These are phyloP conservation scores for Mythimna loreyi DNA, from an alignment of 2,888 invertebrate species.

Conservation along the genomic window DNA sequence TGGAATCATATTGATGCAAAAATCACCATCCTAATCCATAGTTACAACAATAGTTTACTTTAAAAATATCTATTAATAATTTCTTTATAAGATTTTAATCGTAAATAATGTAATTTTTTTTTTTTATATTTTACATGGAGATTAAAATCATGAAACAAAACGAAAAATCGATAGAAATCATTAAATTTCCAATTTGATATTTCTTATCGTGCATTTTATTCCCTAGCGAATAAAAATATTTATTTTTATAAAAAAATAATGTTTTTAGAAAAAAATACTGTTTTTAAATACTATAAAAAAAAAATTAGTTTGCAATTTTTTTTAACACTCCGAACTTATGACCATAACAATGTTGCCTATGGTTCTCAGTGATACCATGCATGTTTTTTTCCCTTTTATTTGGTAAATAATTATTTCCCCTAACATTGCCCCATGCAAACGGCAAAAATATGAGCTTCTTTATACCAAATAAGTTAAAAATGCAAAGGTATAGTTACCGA, in stretches of 20 bases:
- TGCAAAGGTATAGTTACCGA: too few species aligned
- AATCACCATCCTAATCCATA: neutral
- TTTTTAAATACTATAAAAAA: neutral
- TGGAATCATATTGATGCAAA: too few species aligned
- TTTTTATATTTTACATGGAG: too few species aligned
- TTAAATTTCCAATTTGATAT: neutral
- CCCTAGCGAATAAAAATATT: accelerated
- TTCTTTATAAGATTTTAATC: neutral
- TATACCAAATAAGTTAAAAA: too few species aligned
- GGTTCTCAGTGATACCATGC: conserved; percentile 38
- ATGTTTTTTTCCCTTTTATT: conserved; percentile 5
- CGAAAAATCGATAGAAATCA: conserved; percentile 36
- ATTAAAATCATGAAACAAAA: conserved; percentile 8
- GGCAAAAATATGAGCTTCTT: too few species aligned
- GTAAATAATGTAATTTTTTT: neutral
- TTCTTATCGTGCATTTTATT: neutral
- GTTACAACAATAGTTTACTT: neutral
- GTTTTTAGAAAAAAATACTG: neutral
- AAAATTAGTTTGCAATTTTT: conserved; percentile 1
- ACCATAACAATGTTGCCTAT: conserved; percentile 46
- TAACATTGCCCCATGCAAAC: too few species aligned
- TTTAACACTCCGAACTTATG: conserved; percentile 25
- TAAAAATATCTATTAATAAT: accelerated
- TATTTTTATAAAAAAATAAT: neutral
- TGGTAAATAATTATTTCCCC: neutral